Evolutionary conservation across 2,113 vertebrate species (phyloP), one percentile per base, ranked within the genome.

Genomic region (Rhineura floridana): DNA sequence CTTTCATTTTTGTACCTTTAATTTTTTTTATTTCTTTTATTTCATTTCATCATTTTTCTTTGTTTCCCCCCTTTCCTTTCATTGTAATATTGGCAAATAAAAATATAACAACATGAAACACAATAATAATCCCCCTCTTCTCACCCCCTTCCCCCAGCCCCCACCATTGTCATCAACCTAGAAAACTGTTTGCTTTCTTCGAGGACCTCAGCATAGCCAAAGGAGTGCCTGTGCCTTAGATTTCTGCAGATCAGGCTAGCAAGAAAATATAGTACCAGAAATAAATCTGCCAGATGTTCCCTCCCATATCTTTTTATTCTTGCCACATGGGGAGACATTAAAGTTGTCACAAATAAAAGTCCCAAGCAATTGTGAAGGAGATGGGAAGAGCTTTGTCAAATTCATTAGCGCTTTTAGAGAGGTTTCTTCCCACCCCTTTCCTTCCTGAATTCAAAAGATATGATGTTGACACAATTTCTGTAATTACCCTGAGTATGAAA

Each of bases 291-390:
- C 70, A 87, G 30, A 48, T 82, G n/a, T 42, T 87, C 12, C 73
- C 44, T 73, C 9, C 88, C 80, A 87, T 89, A 91, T 90, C n/a
- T 90, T 93, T 90, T 86, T 72, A 70, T 82, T 50, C 67, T 88
- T 25, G 23, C 30, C 79, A 72, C 44, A 90, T 77, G 63, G 42
- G 86, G 75, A 87, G 15, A 44, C 7, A 86, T 86, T 90, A 85
- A 85, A 80, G 39, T 75, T 80, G 82, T 62, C 1, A 36, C 59
- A 84, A 92, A 92, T 44, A 73, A 88, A 87, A 84, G 84, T 78
- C 59, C 73, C 9, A 83, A 42, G 73, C n/a, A 55, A 55, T 78
- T 42, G 83, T 76, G 19, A 52, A 44, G 10, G 62, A 8, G 36
- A 30, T 42, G 63, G 83, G 7, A 52, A 89, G 59, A 67, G 59